Base-by-base conservation (phyloP, 2,797 vertebrate species). In the Prionace glauca region DNA sequence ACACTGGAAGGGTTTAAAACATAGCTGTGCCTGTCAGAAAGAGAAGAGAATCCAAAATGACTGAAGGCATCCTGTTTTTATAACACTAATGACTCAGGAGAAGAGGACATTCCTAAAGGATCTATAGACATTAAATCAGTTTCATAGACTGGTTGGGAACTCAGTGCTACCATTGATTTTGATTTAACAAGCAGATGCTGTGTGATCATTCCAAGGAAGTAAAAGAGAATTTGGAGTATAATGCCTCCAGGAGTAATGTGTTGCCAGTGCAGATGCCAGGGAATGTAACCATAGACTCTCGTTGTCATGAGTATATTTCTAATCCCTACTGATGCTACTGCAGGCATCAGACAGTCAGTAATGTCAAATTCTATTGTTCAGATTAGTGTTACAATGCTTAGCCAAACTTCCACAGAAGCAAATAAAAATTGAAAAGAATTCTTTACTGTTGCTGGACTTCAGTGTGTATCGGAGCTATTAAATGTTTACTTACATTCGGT, bases 161-260 rank as follows among this genome's bases (percentile, higher is more conserved):
- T 71, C n/a, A 45, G n/a, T 26, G 65, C 91, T 69, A 20, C 65
- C 91, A 93, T 93, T 67, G 91, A 93, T 41, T 93, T 65, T 45
- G 41, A 71, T 69, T 71, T 94, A 94, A 94, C 92, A 94, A 94
- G 67, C 36, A 69, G 92, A 94, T 72, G 65, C 92, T 62, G 65
- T 94, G 24, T 94, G 67, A 94, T 94, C 91, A 67, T 67, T 71
- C 67, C 24, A 7, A 71, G 20, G 67, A 69, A 69, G 36, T 71
- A 94, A 94, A 94, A 71, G 22, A 94, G 65, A 45, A 94, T 50
- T 87, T 87, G 86, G 86, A 87, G 86, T 45, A 71, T 69, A 20
- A 94, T 41, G 36, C 92, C 67, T 94, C 36, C 92, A 94, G 65
- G 92, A 45, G n/a, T 71, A 69, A 67, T 94, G 92, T n/a, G 36